Conservation (phyloP, 1,140 invertebrate genomes). For the Caenorhabditis latens region DNA sequence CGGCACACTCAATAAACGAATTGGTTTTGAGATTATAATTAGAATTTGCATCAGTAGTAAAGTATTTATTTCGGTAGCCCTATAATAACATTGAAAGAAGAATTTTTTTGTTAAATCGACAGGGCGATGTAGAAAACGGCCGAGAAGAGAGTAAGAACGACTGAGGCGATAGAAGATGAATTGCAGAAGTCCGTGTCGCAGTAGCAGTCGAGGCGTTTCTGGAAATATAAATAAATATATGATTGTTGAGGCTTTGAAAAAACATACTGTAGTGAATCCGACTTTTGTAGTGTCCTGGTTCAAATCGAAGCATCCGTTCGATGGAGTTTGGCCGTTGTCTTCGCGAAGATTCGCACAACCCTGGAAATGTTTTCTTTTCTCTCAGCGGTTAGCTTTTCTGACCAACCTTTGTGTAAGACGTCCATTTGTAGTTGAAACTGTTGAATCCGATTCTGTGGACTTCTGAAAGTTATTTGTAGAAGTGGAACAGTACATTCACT, state of each 20-base stretch:
- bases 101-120: not conserved
- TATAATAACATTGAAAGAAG: no score
- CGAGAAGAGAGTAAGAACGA: not conserved
- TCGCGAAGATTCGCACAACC: not conserved
- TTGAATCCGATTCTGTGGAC: conserved; percentile 2
- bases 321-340: not conserved
- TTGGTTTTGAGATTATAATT: not conserved
- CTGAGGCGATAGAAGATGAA: not conserved
- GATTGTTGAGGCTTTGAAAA: not conserved
- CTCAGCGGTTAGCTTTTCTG: no score
- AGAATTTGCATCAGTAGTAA: not conserved
- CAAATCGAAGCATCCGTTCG: conserved; percentile 10
- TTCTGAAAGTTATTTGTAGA: not conserved
- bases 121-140: not conserved
- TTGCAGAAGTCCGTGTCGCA: conserved; percentile 14
- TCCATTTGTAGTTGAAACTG: conserved; percentile 12
- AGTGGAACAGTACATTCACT: not conserved
- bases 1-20: not conserved
- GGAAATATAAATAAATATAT: not conserved
- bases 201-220: conserved; percentile 27
- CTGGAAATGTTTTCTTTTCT: not conserved
- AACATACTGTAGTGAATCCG: not conserved
- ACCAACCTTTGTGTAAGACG: conserved; percentile 12
- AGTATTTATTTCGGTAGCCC: not conserved
- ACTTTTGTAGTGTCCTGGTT: not conserved